Percentiles rank a stretch among this genome's conserved stretches.
phyloP scores from a whole-genome alignment of 2,888 invertebrate species.

The Trissolcus japonicus region DNA sequence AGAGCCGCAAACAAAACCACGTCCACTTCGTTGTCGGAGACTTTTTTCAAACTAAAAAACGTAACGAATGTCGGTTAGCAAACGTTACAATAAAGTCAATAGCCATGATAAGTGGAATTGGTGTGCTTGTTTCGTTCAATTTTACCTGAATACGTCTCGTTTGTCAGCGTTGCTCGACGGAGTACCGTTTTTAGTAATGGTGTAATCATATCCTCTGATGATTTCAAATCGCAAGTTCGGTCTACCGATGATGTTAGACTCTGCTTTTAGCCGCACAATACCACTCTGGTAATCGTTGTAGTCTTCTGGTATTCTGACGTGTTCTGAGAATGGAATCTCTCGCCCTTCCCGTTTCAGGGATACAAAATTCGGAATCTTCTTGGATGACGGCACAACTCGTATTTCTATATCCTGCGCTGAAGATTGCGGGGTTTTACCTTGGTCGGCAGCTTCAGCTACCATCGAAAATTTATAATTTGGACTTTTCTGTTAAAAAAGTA shows the following conservation, averaged over 20 bases:
- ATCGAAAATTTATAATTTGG: conserved; percentile 81
- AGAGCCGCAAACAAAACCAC: conserved; percentile 86
- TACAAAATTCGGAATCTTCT: conserved; percentile 87
- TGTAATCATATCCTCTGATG: conserved; percentile 78
- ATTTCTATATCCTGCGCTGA: conserved; percentile 88
- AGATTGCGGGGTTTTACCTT: conserved; percentile 81
- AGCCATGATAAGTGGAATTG: background rate
- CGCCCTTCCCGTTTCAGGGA: conserved; percentile 75
- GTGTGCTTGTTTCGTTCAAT: background rate
- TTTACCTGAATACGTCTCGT: conserved; percentile 40
- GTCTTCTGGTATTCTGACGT: conserved; percentile 85
- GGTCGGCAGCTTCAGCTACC: conserved; percentile 85
- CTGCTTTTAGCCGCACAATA: conserved; percentile 84
- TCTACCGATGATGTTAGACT: conserved; percentile 87
- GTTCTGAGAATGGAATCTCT: conserved; percentile 71
- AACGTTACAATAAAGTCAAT: background rate
- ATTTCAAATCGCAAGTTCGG: conserved; percentile 85
- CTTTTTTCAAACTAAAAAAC: conserved; percentile 73
- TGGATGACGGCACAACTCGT: conserved; percentile 90
- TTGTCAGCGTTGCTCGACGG: conserved; percentile 11
- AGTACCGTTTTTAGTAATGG: conserved; percentile 19
- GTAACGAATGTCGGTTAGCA: background rate
- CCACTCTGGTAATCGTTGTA: conserved; percentile 83
- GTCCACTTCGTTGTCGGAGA: conserved; percentile 78
- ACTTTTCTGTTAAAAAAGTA: conserved; percentile 77